Conservation (phyloP, 2,888 invertebrate genomes). For the Ectemnius lituratus region DNA sequence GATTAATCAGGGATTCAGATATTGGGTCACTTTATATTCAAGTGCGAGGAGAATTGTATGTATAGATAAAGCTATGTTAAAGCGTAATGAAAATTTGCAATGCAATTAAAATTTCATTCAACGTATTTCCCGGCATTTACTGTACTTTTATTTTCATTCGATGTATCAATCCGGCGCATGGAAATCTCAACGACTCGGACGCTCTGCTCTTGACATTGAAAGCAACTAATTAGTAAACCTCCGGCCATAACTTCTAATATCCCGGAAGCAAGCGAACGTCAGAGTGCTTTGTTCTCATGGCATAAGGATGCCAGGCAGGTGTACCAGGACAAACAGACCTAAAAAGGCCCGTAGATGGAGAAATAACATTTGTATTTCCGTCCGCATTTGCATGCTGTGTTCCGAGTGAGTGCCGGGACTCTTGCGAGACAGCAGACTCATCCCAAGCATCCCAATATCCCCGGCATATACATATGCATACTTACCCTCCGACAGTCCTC, state of each 20-base stretch:
- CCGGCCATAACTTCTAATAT: background rate
- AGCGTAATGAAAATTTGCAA: no score
- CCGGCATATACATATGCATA: slow-evolving; percentile 12
- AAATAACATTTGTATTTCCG: slow-evolving; percentile 55
- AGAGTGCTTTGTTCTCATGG: slow-evolving; percentile 11
- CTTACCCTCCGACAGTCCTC: slow-evolving; percentile 8
- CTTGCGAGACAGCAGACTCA: slow-evolving; percentile 34
- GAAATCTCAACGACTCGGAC: no score
- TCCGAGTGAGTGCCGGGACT: slow-evolving; percentile 12
- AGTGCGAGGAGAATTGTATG: no score
- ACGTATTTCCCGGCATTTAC: no score
- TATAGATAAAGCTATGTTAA: no score
- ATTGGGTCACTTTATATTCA: no score
- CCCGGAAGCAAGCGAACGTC: background rate
- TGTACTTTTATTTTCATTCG: no score
- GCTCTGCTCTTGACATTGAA: background rate
- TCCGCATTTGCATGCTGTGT: slow-evolving; percentile 41
- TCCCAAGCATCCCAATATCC: slow-evolving; percentile 1
- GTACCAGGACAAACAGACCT: slow-evolving; percentile 10
- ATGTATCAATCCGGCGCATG: no score
- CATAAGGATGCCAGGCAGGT: background rate
- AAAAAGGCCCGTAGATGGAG: slow-evolving; percentile 41
- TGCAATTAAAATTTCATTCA: no score
- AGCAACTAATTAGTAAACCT: background rate
- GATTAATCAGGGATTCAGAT: no score